Conservation (phyloP, 1,140 invertebrate species). For the Drosophila orosa region DNA sequence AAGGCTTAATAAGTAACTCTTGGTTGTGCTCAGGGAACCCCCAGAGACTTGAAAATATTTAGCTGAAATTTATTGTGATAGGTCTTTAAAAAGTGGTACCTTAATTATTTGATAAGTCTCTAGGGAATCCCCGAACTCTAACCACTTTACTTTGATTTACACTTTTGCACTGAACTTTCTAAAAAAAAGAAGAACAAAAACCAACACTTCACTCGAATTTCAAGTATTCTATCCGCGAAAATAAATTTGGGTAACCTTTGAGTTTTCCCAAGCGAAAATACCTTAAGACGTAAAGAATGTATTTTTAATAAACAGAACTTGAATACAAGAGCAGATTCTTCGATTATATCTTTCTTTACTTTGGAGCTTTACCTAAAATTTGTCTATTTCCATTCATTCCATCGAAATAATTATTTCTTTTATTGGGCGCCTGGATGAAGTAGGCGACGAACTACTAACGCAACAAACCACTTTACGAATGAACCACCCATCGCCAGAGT, state of each 20-base stretch:
- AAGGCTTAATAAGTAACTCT: slow-evolving; percentile 26
- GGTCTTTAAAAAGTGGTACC: not conserved
- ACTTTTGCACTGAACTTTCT: slow-evolving; percentile 8
- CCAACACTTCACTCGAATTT: slow-evolving; percentile 59
- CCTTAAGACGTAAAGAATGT: slow-evolving; percentile 15
- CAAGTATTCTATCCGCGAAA: slow-evolving; percentile 21
- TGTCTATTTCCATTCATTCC: too few relatives aligned
- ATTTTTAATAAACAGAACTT: slow-evolving; percentile 17
- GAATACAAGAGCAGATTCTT: slow-evolving; percentile 3
- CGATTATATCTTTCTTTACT: not conserved
- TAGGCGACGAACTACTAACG: too few relatives aligned
- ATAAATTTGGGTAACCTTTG: slow-evolving; percentile 24
- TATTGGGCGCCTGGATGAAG: too few relatives aligned
- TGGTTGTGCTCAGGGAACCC: not conserved
- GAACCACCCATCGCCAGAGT: too few relatives aligned
- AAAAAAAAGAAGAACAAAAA: slow-evolving; percentile 16
- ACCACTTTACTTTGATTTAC: not conserved
- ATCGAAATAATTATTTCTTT: too few relatives aligned
- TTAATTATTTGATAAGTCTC: slow-evolving; percentile 19
- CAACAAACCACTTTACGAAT: too few relatives aligned
- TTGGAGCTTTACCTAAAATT: not conserved
- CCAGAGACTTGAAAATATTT: slow-evolving; percentile 16
- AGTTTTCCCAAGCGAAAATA: slow-evolving; percentile 22
- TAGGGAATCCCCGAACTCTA: not conserved
- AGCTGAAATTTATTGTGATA: slow-evolving; percentile 24